Evolutionary conservation across 2,113 vertebrate species (phyloP).

Genomic region (Sigmodon hispidus): DNA sequence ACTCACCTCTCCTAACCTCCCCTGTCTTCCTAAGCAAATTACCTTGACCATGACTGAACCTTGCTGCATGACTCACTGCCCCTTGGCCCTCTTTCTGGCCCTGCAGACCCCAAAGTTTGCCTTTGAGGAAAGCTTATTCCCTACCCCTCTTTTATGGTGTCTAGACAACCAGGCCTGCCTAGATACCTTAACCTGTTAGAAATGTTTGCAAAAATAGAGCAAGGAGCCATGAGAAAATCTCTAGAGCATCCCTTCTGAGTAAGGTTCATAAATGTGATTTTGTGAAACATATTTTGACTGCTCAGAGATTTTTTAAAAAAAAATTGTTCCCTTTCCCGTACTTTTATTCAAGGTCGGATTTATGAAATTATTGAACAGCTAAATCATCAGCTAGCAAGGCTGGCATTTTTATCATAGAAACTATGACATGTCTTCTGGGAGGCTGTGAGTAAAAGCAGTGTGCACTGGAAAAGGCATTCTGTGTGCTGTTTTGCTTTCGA

Average conservation of each 20-base stretch:
- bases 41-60: background rate
- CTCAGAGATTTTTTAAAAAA: constrained; percentile 16
- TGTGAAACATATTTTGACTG: background rate
- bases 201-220: background rate
- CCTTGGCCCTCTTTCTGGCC: background rate
- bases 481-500: background rate
- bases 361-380: background rate
- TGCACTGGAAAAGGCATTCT: background rate
- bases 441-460: background rate
- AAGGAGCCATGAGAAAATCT: background rate
- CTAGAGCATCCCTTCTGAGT: background rate
- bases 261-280: constrained; percentile 54
- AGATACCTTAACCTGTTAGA: background rate
- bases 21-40: background rate
- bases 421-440: background rate
- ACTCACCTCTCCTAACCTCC: accelerated
- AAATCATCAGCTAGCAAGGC: background rate
- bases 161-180: background rate
- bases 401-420: constrained; percentile 13
- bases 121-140: background rate
- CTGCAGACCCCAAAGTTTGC: background rate
- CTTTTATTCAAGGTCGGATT: constrained; percentile 19
- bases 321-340: constrained; percentile 33
- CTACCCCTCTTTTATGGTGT: background rate
- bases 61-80: background rate